Conservation (phyloP, 2,113 vertebrate species). For the Xiphorhynchus elegans region DNA sequence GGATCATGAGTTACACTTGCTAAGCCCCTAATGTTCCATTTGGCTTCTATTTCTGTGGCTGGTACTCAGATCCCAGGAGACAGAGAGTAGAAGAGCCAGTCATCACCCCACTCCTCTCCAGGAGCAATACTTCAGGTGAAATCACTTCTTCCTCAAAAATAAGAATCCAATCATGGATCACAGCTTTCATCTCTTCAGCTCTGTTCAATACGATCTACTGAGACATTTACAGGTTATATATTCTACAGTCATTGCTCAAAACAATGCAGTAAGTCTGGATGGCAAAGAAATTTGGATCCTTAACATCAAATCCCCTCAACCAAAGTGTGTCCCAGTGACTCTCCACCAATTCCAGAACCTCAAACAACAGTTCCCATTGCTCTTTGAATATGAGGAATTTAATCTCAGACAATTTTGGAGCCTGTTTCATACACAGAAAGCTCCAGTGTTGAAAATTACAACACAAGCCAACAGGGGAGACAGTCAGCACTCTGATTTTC, state of each 20-base stretch:
- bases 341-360: neutral
- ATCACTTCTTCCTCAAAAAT: neutral
- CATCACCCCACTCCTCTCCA: neutral
- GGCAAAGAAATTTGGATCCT: neutral
- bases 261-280: neutral
- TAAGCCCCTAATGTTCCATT: neutral
- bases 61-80: neutral
- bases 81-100: neutral
- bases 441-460: neutral
- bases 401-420: neutral
- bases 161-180: neutral
- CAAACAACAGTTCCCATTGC: neutral
- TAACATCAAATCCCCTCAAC: neutral
- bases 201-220: neutral
- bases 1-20: neutral
- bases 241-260: neutral
- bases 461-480: neutral
- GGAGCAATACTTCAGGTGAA: neutral
- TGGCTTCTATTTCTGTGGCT: neutral
- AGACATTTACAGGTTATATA: neutral
- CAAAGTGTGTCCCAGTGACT: neutral
- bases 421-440: neutral
- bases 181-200: neutral
- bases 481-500: neutral
- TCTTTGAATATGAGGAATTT: neutral